Evolutionary conservation across 2,888 invertebrate genomes (phyloP).

Genomic region (Biston betularia): DNA sequence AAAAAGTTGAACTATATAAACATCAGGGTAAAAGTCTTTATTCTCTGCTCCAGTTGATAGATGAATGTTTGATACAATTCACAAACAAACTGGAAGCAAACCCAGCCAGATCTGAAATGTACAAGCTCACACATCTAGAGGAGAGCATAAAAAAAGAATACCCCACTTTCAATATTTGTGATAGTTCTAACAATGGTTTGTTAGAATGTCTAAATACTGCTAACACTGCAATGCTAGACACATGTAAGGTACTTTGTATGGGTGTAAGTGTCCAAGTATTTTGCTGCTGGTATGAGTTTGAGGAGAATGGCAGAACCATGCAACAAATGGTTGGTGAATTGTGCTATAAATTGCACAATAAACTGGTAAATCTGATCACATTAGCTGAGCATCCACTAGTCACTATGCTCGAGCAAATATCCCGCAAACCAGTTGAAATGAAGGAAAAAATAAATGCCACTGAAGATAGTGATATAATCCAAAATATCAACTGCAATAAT

Average conservation of each 20-base stretch:
- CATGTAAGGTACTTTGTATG: constrained; percentile 70
- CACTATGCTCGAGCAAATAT: constrained; percentile 69
- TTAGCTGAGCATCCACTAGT: constrained; percentile 67
- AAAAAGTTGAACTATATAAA: constrained; percentile 64
- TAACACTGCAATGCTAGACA: constrained; percentile 64
- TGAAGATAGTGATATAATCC: constrained; percentile 57
- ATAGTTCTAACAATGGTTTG: constrained; percentile 56
- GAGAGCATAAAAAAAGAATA: constrained; percentile 50
- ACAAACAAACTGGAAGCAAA: constrained; percentile 54
- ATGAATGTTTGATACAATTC: constrained; percentile 60
- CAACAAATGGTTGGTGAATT: constrained; percentile 73
- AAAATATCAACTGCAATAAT: constrained; percentile 59
- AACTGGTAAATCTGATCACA: constrained; percentile 52
- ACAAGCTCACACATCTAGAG: constrained; percentile 61
- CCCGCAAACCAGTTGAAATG: constrained; percentile 67
- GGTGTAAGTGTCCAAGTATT: constrained; percentile 75
- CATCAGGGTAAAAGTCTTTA: constrained; percentile 66
- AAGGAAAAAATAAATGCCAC: constrained; percentile 65
- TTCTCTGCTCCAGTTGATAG: constrained; percentile 55
- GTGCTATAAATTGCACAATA: constrained; percentile 62
- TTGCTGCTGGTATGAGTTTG: constrained; percentile 80
- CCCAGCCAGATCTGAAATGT: constrained; percentile 55
- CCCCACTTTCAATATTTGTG: constrained; percentile 51
- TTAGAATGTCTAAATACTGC: constrained; percentile 62
- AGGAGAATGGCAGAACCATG: constrained; percentile 67